phyloP scores from a whole-genome alignment of 2,888 invertebrate genomes.

The Leptopilina myrica region DNA sequence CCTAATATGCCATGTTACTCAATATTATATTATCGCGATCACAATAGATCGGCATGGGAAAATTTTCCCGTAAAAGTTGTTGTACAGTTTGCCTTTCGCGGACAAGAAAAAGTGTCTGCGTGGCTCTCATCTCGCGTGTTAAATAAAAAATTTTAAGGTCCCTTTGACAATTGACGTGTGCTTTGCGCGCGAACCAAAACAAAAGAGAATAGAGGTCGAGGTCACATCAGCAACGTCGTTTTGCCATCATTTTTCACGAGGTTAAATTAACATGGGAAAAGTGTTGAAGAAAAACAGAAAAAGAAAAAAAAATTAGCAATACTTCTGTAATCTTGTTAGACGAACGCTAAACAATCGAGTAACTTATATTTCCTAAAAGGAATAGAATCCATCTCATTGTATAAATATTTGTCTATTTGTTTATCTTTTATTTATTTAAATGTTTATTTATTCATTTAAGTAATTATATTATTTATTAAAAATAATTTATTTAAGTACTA shows the following conservation, averaged over 20 bases:
- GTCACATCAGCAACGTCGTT: constrained; percentile 46
- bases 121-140: constrained; percentile 57
- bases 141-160: constrained; percentile 49
- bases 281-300: not conserved
- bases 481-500: no score
- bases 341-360: not conserved
- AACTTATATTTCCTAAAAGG: not conserved
- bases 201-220: constrained; percentile 61
- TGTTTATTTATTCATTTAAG: no score
- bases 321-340: constrained; percentile 18
- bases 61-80: constrained; percentile 67
- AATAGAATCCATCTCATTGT: not conserved
- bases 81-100: constrained; percentile 61
- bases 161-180: constrained; percentile 46
- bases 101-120: constrained; percentile 54
- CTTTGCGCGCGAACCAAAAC: constrained; percentile 40
- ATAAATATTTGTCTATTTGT: no score
- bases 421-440: no score
- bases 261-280: constrained; percentile 22
- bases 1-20: constrained; percentile 61
- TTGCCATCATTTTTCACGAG: constrained; percentile 30
- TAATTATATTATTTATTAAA: no score
- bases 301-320: constrained; percentile 25
- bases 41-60: constrained; percentile 74
- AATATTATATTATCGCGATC: constrained; percentile 57